Base-by-base conservation (phyloP, 2,797 vertebrate species). In the Nyctibius grandis region DNA sequence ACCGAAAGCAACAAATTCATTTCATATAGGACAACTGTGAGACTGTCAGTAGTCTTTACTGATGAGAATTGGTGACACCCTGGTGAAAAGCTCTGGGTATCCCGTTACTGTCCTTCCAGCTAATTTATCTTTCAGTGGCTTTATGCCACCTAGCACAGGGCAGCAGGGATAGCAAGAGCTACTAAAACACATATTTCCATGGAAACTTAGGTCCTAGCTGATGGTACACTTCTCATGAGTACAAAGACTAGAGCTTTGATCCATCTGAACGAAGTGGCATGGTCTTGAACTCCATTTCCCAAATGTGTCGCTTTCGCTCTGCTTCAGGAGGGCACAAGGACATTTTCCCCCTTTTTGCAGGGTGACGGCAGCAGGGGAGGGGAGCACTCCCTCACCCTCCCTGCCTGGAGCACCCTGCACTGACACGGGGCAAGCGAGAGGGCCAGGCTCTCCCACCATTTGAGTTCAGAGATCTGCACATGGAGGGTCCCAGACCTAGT, bases 211-310 rank as follows among this genome's bases (percentile, higher is more conserved):
- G 34, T 33, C 56, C 4, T 2, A 50, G 15, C 0, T 21, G 31
- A 4, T 22, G 19, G 33, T 34, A 12, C 9, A 2, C 36, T 73
- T 53, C 42, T 70, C 25, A 0, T 16, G 11, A 74, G 48, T 59
- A 9, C 65, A 14, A 15, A n/a, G 61, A 45, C 4, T 10, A 6
- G 0, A 5, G 40, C 38, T 82, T 42, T 76, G 67, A 48, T 57
- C 20, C 0, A 0, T 25, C 12, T 60, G 14, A 56, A 15, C n/a
- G 21, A 57, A 34, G 68, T 13, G 20, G 6, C 21, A 0, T 1
- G 13, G 9, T 59, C 18, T 29, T 67, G 44, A 48, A n/a, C 50
- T 21, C 19, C 1, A 0, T 40, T 70, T 74, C 72, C 77, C 45
- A 19, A 11, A 44, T 20, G 18, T 34, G 21, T 59, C 4, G 0